Evolutionary conservation across 2,888 invertebrate genomes (phyloP).

Genomic region (Periphyllus acericola): DNA sequence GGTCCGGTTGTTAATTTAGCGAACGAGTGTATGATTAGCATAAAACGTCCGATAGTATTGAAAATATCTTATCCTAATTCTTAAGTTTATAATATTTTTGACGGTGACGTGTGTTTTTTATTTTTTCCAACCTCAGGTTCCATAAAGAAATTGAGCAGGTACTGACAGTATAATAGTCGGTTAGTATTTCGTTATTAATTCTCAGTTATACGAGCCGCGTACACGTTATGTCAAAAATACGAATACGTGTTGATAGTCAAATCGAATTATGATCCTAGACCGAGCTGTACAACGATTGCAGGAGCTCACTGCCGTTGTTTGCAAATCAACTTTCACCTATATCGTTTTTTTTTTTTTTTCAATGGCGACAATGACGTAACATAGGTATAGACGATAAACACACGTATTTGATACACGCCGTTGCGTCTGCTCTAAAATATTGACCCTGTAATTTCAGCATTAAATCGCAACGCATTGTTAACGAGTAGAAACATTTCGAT

Average conservation of each 20-base stretch:
- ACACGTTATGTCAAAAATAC: no score
- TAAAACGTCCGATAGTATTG: no score
- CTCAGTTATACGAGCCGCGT: no score
- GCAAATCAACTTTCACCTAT: conserved; percentile 61
- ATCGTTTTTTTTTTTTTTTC: conserved; percentile 48
- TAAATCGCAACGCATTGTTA: conserved; percentile 26
- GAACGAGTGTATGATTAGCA: neutral
- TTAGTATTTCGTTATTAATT: no score
- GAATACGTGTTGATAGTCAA: conserved; percentile 2
- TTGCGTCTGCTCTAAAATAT: conserved; percentile 39
- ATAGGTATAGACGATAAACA: conserved; percentile 40
- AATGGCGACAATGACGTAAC: conserved; percentile 57
- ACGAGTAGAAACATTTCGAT: conserved; percentile 5
- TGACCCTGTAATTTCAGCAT: conserved; percentile 38
- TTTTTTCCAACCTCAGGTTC: no score
- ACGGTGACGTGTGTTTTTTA: no score
- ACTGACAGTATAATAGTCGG: no score
- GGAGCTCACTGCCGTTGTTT: conserved; percentile 43
- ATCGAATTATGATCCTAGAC: conserved; percentile 45
- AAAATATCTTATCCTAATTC: no score
- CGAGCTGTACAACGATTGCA: conserved; percentile 12
- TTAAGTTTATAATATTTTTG: no score
- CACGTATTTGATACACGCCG: conserved; percentile 19
- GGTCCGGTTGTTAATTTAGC: neutral
- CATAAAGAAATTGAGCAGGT: no score